A percentile compares a stretch with the other conserved stretches of the same genome.
Evolutionary conservation across 2,113 vertebrate genomes (phyloP).

Genomic region (Heterotilapia buettikoferi): DNA sequence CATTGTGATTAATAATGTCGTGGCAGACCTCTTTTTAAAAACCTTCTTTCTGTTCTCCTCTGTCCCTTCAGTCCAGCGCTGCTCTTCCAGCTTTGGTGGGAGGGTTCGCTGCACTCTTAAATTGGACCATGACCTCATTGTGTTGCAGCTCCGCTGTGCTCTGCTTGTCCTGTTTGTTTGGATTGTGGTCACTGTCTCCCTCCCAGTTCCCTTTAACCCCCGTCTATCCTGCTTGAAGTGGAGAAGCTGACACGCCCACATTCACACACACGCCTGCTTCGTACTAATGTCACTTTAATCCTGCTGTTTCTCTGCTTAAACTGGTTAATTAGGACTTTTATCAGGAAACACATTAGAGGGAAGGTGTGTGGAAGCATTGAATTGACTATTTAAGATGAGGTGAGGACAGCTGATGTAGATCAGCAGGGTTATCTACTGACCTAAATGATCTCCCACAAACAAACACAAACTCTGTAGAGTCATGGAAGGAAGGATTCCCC

Average conservation of each 20-base stretch:
- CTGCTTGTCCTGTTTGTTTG: constrained; percentile 49
- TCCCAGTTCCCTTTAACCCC: constrained; percentile 17
- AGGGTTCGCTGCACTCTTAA: constrained; percentile 14
- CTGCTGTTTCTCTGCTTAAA: not conserved
- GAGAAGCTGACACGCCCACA: not conserved
- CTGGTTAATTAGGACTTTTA: not conserved
- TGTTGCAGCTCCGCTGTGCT: constrained; percentile 17
- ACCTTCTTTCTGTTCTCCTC: not conserved
- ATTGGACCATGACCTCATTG: constrained; percentile 43
- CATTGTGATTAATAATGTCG: not conserved
- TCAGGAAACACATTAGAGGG: not conserved
- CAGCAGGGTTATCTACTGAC: not conserved
- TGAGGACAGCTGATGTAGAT: not conserved
- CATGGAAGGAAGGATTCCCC: not conserved
- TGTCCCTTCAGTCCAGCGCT: not conserved
- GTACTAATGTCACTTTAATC: not conserved
- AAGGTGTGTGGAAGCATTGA: not conserved
- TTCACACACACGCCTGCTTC: fast-evolving
- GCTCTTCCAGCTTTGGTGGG: constrained; percentile 14
- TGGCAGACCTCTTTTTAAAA: not conserved
- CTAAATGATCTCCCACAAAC: not conserved
- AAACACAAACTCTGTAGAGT: not conserved
- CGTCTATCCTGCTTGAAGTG: not conserved
- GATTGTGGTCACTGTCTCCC: not conserved
- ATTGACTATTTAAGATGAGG: not conserved